Base-by-base conservation (phyloP, 2,797 vertebrate genomes). In the Gobio occitaniae region DNA sequence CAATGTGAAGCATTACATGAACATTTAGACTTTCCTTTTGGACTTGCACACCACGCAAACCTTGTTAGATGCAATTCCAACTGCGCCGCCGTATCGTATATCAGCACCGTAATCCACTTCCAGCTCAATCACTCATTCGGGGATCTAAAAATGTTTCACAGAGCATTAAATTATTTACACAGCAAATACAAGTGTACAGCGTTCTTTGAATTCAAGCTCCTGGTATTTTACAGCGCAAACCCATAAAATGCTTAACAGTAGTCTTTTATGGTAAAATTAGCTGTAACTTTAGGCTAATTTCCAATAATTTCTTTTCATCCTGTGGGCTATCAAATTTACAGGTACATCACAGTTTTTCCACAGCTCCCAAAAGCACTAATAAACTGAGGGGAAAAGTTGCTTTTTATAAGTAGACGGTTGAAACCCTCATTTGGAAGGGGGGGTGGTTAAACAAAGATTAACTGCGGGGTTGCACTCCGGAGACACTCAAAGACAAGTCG, bases 131-230 rank as follows among this genome's bases (percentile, higher is more conserved):
- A 72, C 78, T 80, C 80, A 82, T 75, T 63, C 38, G 1, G 25
- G 48, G 36, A 71, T 61, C 72, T 78, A 68, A 83, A 75, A 84
- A 80, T 47, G 75, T 61, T 84, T 80, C 80, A 41, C 82, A 75
- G 65, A 82, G 83, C 48, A 21, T 85, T 84, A 44, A 86, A 77
- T 50, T 88, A 80, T 88, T 88, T 90, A 85, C 87, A 86, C 36
- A 77, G 86, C 84, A 90, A 88, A 89, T 79, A 84, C 38, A 32
- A 66, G 48, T 61, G 41, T 19, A 16, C 32, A 56, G 11, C 17
- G 17, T 65, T 29, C 78, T 87, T 83, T 72, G 63, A 82, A 77
- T 87, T 80, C 74, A 56, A 25, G 13, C 72, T 70, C 71, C 59
- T 59, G 48, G n/a, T 72, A 68, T 79, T 84, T 70, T 25, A 50